Evolutionary conservation across 2,113 vertebrate species (phyloP), one percentile per base, ranked within the genome.

Genomic region (Kobus ellipsiprymnus): DNA sequence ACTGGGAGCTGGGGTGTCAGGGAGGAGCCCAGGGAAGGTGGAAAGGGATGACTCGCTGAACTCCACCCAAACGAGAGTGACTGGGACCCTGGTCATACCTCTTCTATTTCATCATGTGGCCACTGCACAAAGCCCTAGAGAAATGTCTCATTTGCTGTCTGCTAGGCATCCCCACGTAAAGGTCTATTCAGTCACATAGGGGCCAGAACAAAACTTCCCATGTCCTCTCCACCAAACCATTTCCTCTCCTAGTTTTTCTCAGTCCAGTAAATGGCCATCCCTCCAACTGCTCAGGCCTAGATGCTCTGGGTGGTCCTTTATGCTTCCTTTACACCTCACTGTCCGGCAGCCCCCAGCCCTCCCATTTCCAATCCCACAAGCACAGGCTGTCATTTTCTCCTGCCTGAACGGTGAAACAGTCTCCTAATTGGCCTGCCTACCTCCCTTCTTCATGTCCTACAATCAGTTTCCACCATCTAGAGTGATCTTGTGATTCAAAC

Each of bases 21-120:
- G 67, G 33, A 1, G 5, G 71, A 48, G 5, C 9, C 6, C 3
- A 7, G 77, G 89, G 40, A 33, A 11, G 48, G 29, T 7, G 1
- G n/a, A 16, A 25, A 11, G 36, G n/a, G 30, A 16, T 21, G 7
- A 40, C 2, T 33, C 80, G 33, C 30, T 8, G n/a, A 29, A 11
- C 1, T 1, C 12, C 19, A 19, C 27, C 50, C 50, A 5, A 0
- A 10, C 33, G 0, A 9, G 23, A 9, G 29, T 7, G 64, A 7
- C 86, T 0, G 17, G 29, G 87, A 11, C 40, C 15, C 78, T 5
- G 5, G 57, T 27, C 59, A 44, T 3, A 2, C 3, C 23, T 57
- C 54, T 60, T 44, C 2, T 8, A 1, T 55, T 3, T 25, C 52
- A 19, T 44, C 27, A 0, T 1, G 2, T 21, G 83, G 8, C 4